phyloP scores from a whole-genome alignment of 2,797 vertebrate species.

The Aplochiton taeniatus region DNA sequence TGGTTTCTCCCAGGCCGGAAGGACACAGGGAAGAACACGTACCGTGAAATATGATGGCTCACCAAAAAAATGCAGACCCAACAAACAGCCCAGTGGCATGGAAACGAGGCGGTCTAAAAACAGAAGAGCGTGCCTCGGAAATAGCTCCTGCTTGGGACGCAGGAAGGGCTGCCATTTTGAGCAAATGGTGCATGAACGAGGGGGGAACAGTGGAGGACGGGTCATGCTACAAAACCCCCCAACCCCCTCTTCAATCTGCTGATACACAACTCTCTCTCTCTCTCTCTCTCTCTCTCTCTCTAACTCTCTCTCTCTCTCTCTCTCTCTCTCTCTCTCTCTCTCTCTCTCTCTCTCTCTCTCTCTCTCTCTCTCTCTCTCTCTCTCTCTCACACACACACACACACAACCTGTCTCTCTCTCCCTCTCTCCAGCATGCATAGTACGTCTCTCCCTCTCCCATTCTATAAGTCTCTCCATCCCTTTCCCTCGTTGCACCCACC shows the following conservation, averaged over 20 bases:
- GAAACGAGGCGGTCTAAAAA: constrained; percentile 36
- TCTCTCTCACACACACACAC: neutral
- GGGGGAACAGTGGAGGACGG: too few species aligned
- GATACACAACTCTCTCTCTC: neutral
- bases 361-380: neutral
- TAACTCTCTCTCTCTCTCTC: neutral
- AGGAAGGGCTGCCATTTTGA: constrained; percentile 42
- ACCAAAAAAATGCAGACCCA: neutral
- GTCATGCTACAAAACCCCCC: neutral
- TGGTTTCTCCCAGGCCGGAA: too few species aligned
- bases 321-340: neutral
- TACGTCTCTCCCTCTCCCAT: neutral
- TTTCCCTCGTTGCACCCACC: neutral
- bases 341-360: neutral
- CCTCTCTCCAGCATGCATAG: neutral
- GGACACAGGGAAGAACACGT: too few species aligned
- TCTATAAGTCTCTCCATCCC: neutral
- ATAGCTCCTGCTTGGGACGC: constrained; percentile 50
- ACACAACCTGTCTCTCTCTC: neutral
- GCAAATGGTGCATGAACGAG: constrained; percentile 36
- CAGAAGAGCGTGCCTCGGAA: constrained; percentile 45
- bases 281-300: neutral
- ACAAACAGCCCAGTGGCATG: constrained; percentile 41
- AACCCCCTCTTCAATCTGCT: neutral
- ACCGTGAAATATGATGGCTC: too few species aligned